phyloP scores from a whole-genome alignment of 2,113 vertebrate species.

The Anser cygnoides region DNA sequence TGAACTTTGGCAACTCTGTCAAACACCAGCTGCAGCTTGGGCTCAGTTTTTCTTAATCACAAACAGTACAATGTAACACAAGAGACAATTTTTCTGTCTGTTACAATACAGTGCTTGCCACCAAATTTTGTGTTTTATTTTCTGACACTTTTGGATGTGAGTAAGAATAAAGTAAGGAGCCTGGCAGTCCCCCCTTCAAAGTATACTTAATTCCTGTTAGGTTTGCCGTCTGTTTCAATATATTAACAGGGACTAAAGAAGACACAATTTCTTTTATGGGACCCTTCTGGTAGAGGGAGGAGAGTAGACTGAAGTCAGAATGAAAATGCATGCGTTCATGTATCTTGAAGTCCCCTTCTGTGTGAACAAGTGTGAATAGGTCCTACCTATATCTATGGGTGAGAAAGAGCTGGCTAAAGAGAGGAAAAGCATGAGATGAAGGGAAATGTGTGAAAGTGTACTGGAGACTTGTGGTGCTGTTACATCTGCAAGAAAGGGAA shows the following conservation, averaged over 20 bases:
- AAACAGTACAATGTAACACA: background rate
- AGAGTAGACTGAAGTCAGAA: background rate
- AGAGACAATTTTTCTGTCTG: background rate
- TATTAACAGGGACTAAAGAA: background rate
- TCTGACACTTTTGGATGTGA: background rate
- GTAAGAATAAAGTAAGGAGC: background rate
- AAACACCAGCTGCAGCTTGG: slow-evolving; percentile 11
- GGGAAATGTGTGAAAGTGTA: background rate
- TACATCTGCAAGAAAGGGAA: background rate
- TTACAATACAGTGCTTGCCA: background rate
- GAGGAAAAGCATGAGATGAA: background rate
- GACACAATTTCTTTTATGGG: background rate
- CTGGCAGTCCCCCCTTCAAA: background rate
- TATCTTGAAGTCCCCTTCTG: background rate
- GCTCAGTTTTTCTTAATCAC: slow-evolving; percentile 20
- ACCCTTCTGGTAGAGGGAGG: background rate
- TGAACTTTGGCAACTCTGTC: background rate
- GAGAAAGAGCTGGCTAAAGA: background rate
- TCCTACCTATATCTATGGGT: rapidly evolving
- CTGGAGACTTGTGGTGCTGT: background rate
- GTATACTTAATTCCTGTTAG: background rate
- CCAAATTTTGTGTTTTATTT: background rate
- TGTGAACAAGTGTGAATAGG: background rate
- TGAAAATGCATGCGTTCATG: background rate
- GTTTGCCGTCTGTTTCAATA: background rate